Evolutionary conservation across 2,113 vertebrate genomes (phyloP), one percentile per base, ranked within the genome.

Genomic region (Notiomystis cincta): DNA sequence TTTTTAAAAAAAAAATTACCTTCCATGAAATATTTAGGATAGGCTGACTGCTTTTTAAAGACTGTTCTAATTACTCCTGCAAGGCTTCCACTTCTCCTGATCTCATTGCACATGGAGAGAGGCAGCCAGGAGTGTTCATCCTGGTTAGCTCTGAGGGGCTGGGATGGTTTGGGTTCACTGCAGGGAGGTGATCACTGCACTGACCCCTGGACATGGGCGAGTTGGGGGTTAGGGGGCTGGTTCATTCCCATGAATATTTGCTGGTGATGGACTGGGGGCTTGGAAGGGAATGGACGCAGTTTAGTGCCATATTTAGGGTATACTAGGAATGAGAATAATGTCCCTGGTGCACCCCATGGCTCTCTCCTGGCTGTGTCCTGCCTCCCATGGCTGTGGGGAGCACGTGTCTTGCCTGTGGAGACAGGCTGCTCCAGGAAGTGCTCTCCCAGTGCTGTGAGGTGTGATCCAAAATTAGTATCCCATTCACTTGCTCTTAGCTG

Each of bases 11-110:
- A 88, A 90, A 85, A 78, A 91, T 60, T 93, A 95, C 91, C 54
- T 94, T 78, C 89, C 50, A 76, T 96, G 92, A 97, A 98, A 96
- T 96, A 97, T 94, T 96, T 76, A 90, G 89, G 89, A 54, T 84
- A 40, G 7, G 33, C 79, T 91, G 60, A 60, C 67, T 91, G 33
- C 70, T 89, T 95, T 56, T 53, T 71, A 56, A 66, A 94, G 75
- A 73, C 47, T 56, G 45, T 27, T 50, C 30, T 96, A 76, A 96
- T 93, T 86, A 21, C 10, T 93, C 60, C 85, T 71, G 70, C 90
- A 86, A 82, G 84, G 82, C 67, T 93, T 82, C 62, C 33, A 14
- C 8, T 35, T 90, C 91, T 94, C 45, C 27, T 66, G 73, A 38
- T 95, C 88, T 89, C 53, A 11, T 3, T 89, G 88, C 42, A 21